Evolutionary conservation across 2,797 vertebrate genomes (phyloP).

Genomic region (Monodelphis domestica): DNA sequence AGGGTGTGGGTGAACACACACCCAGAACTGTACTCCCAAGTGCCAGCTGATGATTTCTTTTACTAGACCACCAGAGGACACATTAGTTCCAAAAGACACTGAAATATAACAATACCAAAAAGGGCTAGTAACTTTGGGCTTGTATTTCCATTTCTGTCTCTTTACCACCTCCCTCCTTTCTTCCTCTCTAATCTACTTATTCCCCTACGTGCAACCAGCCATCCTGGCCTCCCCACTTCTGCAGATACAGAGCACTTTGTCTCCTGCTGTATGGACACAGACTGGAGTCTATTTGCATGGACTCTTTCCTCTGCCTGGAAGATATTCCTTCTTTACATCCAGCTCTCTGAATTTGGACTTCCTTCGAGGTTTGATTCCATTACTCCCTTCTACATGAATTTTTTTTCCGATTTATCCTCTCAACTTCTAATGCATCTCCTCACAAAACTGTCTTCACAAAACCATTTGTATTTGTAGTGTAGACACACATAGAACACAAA

Average conservation of each 20-base stretch:
- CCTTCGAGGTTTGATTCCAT: not conserved
- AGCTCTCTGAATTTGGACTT: not conserved
- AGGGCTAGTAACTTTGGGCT: not conserved
- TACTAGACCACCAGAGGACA: not conserved
- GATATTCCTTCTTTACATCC: too few species aligned
- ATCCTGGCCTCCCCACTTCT: not conserved
- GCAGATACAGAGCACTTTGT: not conserved
- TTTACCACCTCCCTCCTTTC: not conserved
- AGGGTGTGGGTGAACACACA: not conserved
- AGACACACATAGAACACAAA: too few species aligned
- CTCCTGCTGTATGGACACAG: not conserved
- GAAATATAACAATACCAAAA: not conserved
- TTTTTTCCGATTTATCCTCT: not conserved
- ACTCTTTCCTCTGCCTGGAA: not conserved
- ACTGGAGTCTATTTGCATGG: not conserved
- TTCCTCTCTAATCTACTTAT: not conserved
- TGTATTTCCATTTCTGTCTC: not conserved
- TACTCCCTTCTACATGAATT: not conserved
- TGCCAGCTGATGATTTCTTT: not conserved
- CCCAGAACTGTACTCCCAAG: not conserved
- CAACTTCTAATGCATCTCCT: not conserved
- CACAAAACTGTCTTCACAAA: not conserved
- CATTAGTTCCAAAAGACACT: not conserved
- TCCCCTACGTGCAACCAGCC: not conserved
- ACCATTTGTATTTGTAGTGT: too few species aligned